A percentile compares a stretch with the other conserved stretches of the same genome.
Evolutionary conservation across 2,113 vertebrate species (phyloP).

Genomic region (Oreochromis tanganicae): DNA sequence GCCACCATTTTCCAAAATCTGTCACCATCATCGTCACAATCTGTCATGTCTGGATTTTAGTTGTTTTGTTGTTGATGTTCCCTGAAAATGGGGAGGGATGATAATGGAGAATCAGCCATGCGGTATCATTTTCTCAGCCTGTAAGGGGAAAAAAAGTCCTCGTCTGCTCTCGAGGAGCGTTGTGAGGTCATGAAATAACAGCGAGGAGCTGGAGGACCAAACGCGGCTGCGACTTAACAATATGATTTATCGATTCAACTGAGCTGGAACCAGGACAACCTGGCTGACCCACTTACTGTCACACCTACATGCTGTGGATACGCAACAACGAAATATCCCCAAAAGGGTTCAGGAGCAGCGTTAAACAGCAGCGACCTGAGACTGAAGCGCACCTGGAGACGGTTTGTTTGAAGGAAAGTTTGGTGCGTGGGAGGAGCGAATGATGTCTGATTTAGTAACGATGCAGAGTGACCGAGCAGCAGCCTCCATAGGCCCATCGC

Average conservation of each 20-base stretch:
- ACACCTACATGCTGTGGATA: not conserved
- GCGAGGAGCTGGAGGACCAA: not conserved
- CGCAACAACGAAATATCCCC: not conserved
- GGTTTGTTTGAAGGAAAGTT: not conserved
- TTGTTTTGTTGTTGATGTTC: not conserved
- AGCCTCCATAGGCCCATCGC: not conserved
- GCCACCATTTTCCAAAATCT: not conserved
- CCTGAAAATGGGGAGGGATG: not conserved
- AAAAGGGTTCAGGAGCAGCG: not conserved
- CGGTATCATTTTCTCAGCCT: not conserved
- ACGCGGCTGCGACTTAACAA: not conserved
- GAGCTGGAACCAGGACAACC: conserved; percentile 44
- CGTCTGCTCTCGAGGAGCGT: not conserved
- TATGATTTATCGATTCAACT: conserved; percentile 38
- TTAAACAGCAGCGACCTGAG: not conserved
- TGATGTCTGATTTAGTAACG: conserved; percentile 1
- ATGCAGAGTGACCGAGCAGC: not conserved
- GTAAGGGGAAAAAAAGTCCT: not conserved
- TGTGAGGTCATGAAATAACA: not conserved
- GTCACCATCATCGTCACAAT: not conserved
- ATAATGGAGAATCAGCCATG: not conserved
- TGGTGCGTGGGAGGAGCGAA: not conserved
- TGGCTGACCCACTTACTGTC: conserved; percentile 44
- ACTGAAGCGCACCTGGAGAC: not conserved
- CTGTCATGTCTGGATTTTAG: not conserved